Evolutionary conservation across 2,113 vertebrate genomes (phyloP).

Genomic region (Anas platyrhynchos): DNA sequence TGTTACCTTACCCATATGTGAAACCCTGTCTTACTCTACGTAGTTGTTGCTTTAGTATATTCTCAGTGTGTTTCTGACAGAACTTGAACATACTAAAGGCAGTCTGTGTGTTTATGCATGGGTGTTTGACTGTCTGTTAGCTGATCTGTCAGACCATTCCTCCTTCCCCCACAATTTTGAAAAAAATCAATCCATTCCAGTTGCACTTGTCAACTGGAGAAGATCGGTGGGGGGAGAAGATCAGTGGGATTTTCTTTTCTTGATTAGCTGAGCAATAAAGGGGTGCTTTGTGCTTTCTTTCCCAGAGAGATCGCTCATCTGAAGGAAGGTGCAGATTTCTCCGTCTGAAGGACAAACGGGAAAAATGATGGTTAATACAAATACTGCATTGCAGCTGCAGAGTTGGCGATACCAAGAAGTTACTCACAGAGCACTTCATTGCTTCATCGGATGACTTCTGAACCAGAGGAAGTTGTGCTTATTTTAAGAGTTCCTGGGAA

Average conservation of each 20-base stretch:
- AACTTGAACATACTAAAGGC: background rate
- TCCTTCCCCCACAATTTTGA: background rate
- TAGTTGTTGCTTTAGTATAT: background rate
- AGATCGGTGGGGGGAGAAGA: background rate
- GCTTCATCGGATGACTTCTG: background rate
- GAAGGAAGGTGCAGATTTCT: background rate
- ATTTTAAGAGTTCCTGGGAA: background rate
- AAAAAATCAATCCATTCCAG: background rate
- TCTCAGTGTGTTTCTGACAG: background rate
- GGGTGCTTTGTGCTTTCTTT: background rate
- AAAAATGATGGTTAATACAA: background rate
- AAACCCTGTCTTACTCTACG: background rate
- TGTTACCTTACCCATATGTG: background rate
- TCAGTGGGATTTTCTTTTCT: background rate
- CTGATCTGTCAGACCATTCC: accelerated
- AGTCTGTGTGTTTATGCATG: accelerated
- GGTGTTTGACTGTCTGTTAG: background rate
- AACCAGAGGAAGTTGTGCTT: background rate
- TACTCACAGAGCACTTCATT: background rate
- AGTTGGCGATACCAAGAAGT: background rate
- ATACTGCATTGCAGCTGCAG: background rate
- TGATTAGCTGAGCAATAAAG: background rate
- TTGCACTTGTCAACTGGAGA: background rate
- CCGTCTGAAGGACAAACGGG: background rate
- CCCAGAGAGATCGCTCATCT: background rate